A percentile compares a stretch with the other conserved stretches of the same genome.
These are phyloP conservation scores for Philypnodon macrostomus DNA, from an alignment of 2,797 vertebrate genomes.

Conservation along the genomic window DNA sequence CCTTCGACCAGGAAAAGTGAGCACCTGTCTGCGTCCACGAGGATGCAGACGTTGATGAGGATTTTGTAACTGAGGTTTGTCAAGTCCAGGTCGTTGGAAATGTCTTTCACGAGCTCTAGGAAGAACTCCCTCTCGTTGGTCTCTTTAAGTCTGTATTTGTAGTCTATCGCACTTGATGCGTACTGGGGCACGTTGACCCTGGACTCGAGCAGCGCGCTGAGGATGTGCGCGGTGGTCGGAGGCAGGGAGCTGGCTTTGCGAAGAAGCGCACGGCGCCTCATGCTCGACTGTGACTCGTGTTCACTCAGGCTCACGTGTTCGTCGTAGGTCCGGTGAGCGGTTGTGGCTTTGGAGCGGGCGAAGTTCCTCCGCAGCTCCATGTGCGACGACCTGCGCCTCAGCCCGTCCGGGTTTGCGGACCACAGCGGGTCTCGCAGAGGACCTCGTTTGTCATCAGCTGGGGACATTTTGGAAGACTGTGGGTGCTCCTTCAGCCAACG, in stretches of 20 bases:
- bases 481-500: conserved; percentile 72
- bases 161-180: conserved; percentile 79
- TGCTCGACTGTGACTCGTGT: conserved; percentile 75
- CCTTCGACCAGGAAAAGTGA: conserved; percentile 83
- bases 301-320: conserved; percentile 75
- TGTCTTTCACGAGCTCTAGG: conserved; percentile 81
- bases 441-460: conserved; percentile 62
- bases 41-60: conserved; percentile 81
- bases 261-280: conserved; percentile 79
- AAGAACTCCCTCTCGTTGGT: conserved; percentile 82
- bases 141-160: conserved; percentile 80
- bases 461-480: conserved; percentile 60
- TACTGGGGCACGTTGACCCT: conserved; percentile 80
- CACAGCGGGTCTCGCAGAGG: conserved; percentile 60
- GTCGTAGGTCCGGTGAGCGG: conserved; percentile 78
- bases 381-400: conserved; percentile 78
- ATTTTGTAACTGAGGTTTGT: conserved; percentile 82
- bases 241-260: conserved; percentile 84
- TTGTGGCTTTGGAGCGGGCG: conserved; percentile 78
- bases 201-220: conserved; percentile 81
- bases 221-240: conserved; percentile 81
- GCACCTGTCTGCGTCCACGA: conserved; percentile 81
- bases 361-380: conserved; percentile 81
- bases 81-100: conserved; percentile 81
- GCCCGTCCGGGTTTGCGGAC: conserved; percentile 65